Evolutionary conservation across 2,113 vertebrate species (phyloP), one percentile per base, ranked within the genome.

Genomic region (Malurus elegans): DNA sequence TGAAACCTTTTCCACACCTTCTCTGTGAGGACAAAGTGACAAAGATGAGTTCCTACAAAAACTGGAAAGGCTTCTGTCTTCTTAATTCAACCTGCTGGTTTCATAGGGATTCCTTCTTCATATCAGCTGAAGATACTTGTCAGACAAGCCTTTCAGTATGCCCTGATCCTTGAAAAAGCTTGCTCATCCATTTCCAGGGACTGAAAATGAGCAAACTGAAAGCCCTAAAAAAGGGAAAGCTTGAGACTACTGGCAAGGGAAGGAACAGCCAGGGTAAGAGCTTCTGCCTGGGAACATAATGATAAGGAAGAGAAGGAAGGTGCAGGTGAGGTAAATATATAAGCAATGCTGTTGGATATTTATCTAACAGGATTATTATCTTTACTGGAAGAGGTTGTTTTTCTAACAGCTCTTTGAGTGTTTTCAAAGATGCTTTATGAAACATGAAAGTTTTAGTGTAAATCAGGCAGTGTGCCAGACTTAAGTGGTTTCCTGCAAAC

Each of bases 401-500:
- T 79, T 62, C 74, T 54, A 88, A 76, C 74, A 92, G 50, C 18
- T 76, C 75, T 92, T 73, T 53, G 79, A 85, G 60, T 65, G 50
- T 73, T 96, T 87, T 94, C 12, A 8, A 50, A 90, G 40, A 47
- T 58, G 29, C 38, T 88, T 85, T 90, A 73, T 70, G 83, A 92
- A 88, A 86, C 56, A 70, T 54, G 14, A 83, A 94, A 79, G 29
- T 95, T 93, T 82, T 79, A 73, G 74, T 54, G 54, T 57, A 80
- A 79, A 57, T 88, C 82, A 80, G 90, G 82, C 71, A 70, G 47
- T 31, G 24, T 80, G 86, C 75, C 92, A 97, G 60, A 76, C 38
- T 36, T 67, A 83, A 96, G 47, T 73, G 75, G 79, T 60, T 93
- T 93, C 82, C 90, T 90, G 67, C 62, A 94, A 92, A 90, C 32